Evolutionary conservation across 1,140 invertebrate species (phyloP), one percentile per base, ranked within the genome.

Genomic region (Solen grandis): DNA sequence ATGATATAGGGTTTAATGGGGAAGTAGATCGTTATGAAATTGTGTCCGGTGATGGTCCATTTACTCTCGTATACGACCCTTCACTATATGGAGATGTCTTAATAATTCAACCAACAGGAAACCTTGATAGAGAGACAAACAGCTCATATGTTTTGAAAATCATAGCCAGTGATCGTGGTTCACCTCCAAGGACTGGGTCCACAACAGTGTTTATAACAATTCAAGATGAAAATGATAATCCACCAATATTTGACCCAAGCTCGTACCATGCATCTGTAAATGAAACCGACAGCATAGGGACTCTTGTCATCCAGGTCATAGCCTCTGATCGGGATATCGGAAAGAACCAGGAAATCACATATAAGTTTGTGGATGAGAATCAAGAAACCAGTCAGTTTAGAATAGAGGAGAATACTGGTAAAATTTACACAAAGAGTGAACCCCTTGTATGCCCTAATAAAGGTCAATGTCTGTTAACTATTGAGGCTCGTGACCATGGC

Each of bases 401-500:
- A 13, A 88, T 92, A 50, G 87, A 90, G 63, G 62, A 74, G 33
- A 81, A 69, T 19, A 91, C 89, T 19, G 91, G 91, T 29, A 82
- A 87, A 38, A 87, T 92, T 19, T 75, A 41, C 29, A 91, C 89
- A 54, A 77, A 80, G 14, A 74, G 35, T 0, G 79, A 86, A 57
- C 88, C 88, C 8, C 36, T 90, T 31, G 76, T 60, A 31, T 90
- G 90, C 76, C 57, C 89, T 16, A 33, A 63, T 22, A n/a, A n/a
- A n/a, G 52, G 68, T 14, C 75, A 69, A 29, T 99, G 97, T 92
- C 96, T 99, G 13, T 96, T 99, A 85, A 98, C 97, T 0, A 96
- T 99, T 0, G 97, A 97, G 89, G 97, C 97, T 14, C 94, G 96
- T 62, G 98, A 99, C 93, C 96, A 98, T 85, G 97, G 97, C 0